These are phyloP conservation scores for Atta texana DNA, from an alignment of 1,140 invertebrate species.

Conservation along the genomic window DNA sequence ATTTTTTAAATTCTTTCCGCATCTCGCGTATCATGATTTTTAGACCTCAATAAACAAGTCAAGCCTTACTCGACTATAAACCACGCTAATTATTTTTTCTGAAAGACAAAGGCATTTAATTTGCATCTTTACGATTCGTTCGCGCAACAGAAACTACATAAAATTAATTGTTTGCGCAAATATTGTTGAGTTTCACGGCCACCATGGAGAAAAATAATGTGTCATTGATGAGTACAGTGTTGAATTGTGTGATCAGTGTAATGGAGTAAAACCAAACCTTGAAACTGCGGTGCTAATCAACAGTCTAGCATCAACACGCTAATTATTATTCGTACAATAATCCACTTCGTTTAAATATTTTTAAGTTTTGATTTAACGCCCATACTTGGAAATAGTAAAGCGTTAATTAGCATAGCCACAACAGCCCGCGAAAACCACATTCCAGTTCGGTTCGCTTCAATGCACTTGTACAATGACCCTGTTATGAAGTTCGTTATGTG, in stretches of 20 bases:
- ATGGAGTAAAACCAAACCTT: conserved; percentile 62
- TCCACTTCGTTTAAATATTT: conserved; percentile 52
- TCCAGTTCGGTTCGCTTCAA: conserved; percentile 6
- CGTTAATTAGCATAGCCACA: conserved; percentile 51
- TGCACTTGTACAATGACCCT: not conserved
- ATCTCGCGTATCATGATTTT: not conserved
- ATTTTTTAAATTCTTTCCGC: too few relatives aligned
- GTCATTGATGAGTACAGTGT: not conserved
- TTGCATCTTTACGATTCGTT: conserved; percentile 14
- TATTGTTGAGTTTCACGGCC: not conserved
- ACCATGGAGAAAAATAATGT: not conserved
- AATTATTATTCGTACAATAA: conserved; percentile 61
- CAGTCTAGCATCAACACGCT: conserved; percentile 62
- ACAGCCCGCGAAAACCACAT: conserved; percentile 1
- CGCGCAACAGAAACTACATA: not conserved
- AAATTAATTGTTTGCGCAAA: conserved; percentile 17
- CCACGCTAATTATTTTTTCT: not conserved
- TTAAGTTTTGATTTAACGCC: conserved; percentile 39
- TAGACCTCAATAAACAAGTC: not conserved
- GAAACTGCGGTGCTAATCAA: conserved; percentile 63
- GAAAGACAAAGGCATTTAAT: not conserved
- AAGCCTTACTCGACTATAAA: not conserved
- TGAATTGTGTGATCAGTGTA: not conserved
- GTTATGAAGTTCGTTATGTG: not conserved
- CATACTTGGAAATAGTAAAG: conserved; percentile 25